Base-by-base conservation (phyloP, 92 coral and sea anemone genomes). In the Scolanthus callimorphus region DNA sequence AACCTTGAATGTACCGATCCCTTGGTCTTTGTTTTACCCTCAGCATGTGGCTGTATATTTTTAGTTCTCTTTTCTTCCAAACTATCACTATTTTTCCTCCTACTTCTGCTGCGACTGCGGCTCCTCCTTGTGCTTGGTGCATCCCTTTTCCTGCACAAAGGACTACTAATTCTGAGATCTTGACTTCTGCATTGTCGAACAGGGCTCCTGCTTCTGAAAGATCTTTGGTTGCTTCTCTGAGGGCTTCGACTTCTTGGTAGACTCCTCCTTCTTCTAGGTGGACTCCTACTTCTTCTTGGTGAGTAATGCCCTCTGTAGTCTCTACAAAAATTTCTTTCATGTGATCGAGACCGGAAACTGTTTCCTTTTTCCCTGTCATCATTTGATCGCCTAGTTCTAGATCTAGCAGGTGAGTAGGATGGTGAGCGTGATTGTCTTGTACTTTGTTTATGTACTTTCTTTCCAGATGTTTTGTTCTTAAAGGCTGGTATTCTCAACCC, bases 401-500 rank as follows among this genome's bases (percentile, higher is more conserved):
- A 2, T 31, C 46, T 67, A 3, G 59, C 23, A 15, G 0, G 29
- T 43, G 31, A 8, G 41, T 4, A 20, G 4, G 75, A 65, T 39
- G 48, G 2, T 9, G 63, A 31, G 13, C 57, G 62, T 15, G 84
- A 78, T 30, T 75, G 52, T 24, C 73, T 20, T 3, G 41, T 51
- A 3, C 19, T 12, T 9, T 31, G 12, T 15, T 19, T 20, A 3
- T 29, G 28, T 34, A 10, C 30, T 53, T 31, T 66, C 26, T 38
- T 66, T 27, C 29, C 45, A n/a, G 49, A 0, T 27, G 1, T 27
- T 22, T 57, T 49, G 51, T 54, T 59, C 51, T 29, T 45, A 20
- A 3, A 34, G 1, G 65, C 25, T 20, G 77, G 74, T 20, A 79
- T 62, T 56, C 69, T 78, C 49, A 71, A 61, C 39, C 68, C 79